phyloP scores from a whole-genome alignment of 2,797 vertebrate genomes.

The Coracias cyanogaster region DNA sequence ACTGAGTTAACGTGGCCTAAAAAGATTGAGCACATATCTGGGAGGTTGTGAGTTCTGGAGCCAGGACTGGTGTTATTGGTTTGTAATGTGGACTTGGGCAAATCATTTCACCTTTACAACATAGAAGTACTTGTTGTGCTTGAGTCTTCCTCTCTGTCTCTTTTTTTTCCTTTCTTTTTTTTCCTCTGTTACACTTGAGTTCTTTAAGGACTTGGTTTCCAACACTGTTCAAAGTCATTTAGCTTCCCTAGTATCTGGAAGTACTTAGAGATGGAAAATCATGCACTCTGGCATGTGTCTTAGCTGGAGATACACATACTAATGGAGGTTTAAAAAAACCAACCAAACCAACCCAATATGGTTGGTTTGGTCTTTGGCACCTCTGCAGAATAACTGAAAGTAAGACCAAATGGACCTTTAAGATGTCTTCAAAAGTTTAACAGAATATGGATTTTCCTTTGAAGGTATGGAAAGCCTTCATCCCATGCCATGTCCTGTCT shows the following conservation, averaged over 20 bases:
- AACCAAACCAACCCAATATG: neutral
- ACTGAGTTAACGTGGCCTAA: slow-evolving; percentile 6
- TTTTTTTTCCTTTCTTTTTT: fast-evolving
- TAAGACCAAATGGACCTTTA: neutral
- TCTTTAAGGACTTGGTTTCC: neutral
- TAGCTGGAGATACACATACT: neutral
- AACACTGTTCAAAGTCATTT: neutral
- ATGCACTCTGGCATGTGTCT: neutral
- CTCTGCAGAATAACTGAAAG: neutral
- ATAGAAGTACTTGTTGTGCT: neutral
- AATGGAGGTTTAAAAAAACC: neutral
- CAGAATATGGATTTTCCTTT: neutral
- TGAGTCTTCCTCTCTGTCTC: neutral
- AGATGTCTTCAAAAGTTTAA: neutral
- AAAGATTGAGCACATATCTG: neutral
- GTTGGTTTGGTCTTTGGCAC: neutral
- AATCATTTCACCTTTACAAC: neutral
- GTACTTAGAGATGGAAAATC: neutral
- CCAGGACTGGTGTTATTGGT: neutral
- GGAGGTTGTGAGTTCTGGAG: neutral
- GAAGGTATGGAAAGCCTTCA: neutral
- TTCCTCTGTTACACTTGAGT: neutral
- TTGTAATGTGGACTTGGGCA: neutral
- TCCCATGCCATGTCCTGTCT: neutral
- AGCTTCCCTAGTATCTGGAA: neutral